Percentiles rank a stretch among this genome's conserved stretches.
These are phyloP conservation scores for Argynnis bischoffii DNA, from an alignment of 2,888 invertebrate species.

Conservation along the genomic window DNA sequence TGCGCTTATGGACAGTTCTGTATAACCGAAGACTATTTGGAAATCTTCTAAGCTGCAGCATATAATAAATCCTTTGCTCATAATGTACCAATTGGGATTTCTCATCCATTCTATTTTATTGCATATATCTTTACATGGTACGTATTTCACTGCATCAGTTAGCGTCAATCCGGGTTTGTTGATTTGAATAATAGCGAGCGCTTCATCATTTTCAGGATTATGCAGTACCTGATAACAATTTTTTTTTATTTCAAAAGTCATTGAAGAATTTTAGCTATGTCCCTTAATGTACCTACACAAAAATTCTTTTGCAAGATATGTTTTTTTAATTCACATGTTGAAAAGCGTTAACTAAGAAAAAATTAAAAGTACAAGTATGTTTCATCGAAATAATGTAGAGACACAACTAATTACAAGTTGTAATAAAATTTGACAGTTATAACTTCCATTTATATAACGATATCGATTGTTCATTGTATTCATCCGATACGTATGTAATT, in stretches of 20 bases:
- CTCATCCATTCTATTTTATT: constrained; percentile 51
- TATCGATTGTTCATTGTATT: constrained; percentile 40
- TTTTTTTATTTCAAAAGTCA: background rate
- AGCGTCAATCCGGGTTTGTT: constrained; percentile 54
- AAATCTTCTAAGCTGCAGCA: constrained; percentile 57
- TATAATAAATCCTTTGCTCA: constrained; percentile 52
- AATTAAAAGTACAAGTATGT: too few relatives aligned
- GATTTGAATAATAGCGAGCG: constrained; percentile 60
- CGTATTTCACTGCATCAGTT: constrained; percentile 40
- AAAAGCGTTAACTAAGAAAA: too few relatives aligned
- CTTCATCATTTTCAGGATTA: constrained; percentile 45
- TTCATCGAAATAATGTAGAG: too few relatives aligned
- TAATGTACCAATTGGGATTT: constrained; percentile 48
- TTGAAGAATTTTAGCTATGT: background rate
- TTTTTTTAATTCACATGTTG: background rate
- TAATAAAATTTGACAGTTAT: too few relatives aligned
- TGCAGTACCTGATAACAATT: constrained; percentile 54
- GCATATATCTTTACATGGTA: constrained; percentile 57
- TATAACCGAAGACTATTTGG: constrained; percentile 45
- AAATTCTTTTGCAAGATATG: background rate
- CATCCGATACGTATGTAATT: constrained; percentile 21
- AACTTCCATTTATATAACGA: constrained; percentile 64
- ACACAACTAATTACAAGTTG: too few relatives aligned
- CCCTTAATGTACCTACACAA: background rate
- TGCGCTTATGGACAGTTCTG: constrained; percentile 8